Evolutionary conservation across 2,797 vertebrate species (phyloP), one percentile per base, ranked within the genome.

Genomic region (Enteromius argenteus): DNA sequence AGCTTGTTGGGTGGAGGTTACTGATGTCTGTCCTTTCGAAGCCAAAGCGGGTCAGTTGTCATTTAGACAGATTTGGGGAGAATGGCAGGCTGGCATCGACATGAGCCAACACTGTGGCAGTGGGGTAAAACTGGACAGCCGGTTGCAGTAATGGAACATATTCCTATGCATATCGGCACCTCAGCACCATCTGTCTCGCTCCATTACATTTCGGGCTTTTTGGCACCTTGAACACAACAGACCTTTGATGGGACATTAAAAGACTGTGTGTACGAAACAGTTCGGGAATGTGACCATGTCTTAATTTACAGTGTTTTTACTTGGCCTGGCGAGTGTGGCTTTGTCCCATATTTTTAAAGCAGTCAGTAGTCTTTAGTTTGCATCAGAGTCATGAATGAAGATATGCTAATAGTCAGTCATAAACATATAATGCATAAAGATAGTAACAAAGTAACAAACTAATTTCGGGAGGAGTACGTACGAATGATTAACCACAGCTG

Each of bases 131-230:
- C 60, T 66, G 75, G 84, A 83, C 84, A 87, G 86, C 49, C 84
- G 80, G 80, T 66, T n/a, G 10, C 60, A 51, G 81, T 79, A 58
- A 80, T 83, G 46, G 68, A 77, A 79, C 80, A 86, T 37, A 49
- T 87, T 89, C 81, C 86, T 83, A 80, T 88, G 90, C 91, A 86
- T 53, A 78, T 86, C 86, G 89, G 46, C 73, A 64, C 81, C 74
- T 86, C 82, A 62, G 85, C 88, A 86, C 87, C 91, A 90, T 91
- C 89, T 90, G 90, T 85, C 85, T 79, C 87, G 68, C 84, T 58
- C 62, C 46, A 71, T 58, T 71, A 81, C 32, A 21, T 37, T 56
- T 35, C 21, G 46, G 69, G 35, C 4, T 35, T 73, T 17, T 39
- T 86, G 76, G 76, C 81, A 74, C 27, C 23, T 44, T 69, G 49